A percentile compares a stretch with the other conserved stretches of the same genome.
These are phyloP conservation scores for Cerceris rybyensis DNA, from an alignment of 2,888 invertebrate genomes.

Conservation along the genomic window DNA sequence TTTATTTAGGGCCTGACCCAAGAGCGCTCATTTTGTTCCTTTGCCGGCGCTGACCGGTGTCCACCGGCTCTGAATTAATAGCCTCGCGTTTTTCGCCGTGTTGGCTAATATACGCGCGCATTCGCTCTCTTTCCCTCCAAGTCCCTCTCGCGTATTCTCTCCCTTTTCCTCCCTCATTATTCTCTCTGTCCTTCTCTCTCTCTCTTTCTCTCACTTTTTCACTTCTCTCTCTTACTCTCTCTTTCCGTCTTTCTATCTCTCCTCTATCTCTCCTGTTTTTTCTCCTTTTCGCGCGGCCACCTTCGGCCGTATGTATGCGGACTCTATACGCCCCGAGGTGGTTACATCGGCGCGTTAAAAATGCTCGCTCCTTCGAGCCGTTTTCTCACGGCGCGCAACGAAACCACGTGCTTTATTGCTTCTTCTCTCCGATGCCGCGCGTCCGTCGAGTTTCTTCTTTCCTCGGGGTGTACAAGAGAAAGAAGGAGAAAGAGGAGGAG, in stretches of 20 bases:
- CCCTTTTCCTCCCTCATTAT: conserved; percentile 3
- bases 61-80: conserved; percentile 76
- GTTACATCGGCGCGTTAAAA: conserved; percentile 66
- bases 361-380: conserved; percentile 70
- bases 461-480: conserved; percentile 30
- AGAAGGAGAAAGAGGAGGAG: too few species aligned
- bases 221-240: conserved; percentile 19
- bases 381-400: conserved; percentile 76
- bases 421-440: conserved; percentile 56
- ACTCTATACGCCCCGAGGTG: conserved; percentile 45
- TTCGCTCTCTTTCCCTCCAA: conserved; percentile 57
- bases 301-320: conserved; percentile 19
- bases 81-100: conserved; percentile 73
- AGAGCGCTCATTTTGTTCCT: conserved; percentile 73
- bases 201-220: background rate
- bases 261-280: conserved; percentile 36
- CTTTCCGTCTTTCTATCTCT: background rate
- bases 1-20: conserved; percentile 81
- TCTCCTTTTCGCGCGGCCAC: conserved; percentile 42
- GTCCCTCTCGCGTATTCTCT: background rate
- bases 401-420: conserved; percentile 62
- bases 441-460: conserved; percentile 63
- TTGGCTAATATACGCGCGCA: conserved; percentile 77
- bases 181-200: conserved; percentile 19
- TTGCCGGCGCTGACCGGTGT: conserved; percentile 74